phyloP scores from a whole-genome alignment of 2,797 vertebrate genomes.

The Falco concolor region DNA sequence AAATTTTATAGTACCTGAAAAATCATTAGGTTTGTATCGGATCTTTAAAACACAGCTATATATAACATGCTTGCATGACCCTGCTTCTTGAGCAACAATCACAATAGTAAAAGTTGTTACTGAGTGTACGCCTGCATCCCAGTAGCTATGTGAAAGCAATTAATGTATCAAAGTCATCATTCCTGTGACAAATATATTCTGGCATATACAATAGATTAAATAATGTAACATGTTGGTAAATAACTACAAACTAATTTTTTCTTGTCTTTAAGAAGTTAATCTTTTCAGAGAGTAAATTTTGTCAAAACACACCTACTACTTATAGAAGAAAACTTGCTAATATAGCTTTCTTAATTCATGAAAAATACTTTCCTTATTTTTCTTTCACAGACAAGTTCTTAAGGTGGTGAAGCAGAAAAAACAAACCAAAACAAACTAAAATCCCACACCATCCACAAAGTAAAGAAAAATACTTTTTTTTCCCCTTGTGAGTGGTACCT shows the following conservation, averaged over 20 bases:
- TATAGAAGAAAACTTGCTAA: neutral
- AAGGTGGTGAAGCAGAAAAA: neutral
- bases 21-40: neutral
- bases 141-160: neutral
- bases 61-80: fast-evolving
- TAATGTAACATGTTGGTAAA: neutral
- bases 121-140: neutral
- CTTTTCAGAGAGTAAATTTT: neutral
- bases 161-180: neutral
- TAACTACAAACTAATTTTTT: neutral
- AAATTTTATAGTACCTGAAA: neutral
- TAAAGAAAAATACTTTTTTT: too few relatives aligned
- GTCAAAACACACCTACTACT: neutral
- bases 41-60: neutral
- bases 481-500: neutral
- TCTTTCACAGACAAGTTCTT: neutral
- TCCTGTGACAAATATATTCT: neutral
- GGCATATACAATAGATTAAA: neutral
- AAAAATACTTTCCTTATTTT: neutral
- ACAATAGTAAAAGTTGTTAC: neutral
- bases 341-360: neutral
- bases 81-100: neutral
- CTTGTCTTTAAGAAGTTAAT: neutral
- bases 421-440: neutral
- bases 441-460: neutral